These are phyloP conservation scores for Masticophis lateralis DNA, from an alignment of 2,797 vertebrate species.

Conservation along the genomic window DNA sequence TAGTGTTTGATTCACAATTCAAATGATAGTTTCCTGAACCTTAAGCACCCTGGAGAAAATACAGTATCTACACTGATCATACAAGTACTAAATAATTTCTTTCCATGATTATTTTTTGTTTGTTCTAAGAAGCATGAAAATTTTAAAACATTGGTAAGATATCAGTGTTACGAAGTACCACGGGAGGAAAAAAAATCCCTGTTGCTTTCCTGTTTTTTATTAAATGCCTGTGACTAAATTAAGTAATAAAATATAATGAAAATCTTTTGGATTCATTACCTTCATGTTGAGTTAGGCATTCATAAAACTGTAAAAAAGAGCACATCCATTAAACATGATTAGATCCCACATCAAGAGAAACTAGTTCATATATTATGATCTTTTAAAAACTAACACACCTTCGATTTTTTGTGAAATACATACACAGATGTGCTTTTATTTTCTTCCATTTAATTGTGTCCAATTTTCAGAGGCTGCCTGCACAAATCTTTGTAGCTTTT, in stretches of 20 bases:
- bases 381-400: conserved; percentile 62
- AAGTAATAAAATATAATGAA: conserved; percentile 41
- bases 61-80: conserved; percentile 20
- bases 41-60: conserved; percentile 23
- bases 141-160: conserved; percentile 15
- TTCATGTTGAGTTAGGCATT: conserved; percentile 55
- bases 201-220: conserved; percentile 33
- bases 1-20: conserved; percentile 39
- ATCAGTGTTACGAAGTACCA: conserved; percentile 4
- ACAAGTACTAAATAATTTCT: not conserved
- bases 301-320: conserved; percentile 62
- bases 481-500: not conserved
- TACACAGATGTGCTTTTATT: conserved; percentile 39
- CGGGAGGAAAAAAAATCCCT: not conserved
- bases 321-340: conserved; percentile 52
- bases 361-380: conserved; percentile 49
- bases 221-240: conserved; percentile 39
- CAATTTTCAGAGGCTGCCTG: not conserved
- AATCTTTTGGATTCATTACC: conserved; percentile 45
- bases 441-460: not conserved
- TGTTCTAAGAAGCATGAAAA: conserved; percentile 29
- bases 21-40: conserved; percentile 23
- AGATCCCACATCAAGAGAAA: conserved; percentile 61
- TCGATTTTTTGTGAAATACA: conserved; percentile 59
- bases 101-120: conserved; percentile 34